phyloP scores from a whole-genome alignment of 2,888 invertebrate genomes.

The Prosopocoilus inquinatus region DNA sequence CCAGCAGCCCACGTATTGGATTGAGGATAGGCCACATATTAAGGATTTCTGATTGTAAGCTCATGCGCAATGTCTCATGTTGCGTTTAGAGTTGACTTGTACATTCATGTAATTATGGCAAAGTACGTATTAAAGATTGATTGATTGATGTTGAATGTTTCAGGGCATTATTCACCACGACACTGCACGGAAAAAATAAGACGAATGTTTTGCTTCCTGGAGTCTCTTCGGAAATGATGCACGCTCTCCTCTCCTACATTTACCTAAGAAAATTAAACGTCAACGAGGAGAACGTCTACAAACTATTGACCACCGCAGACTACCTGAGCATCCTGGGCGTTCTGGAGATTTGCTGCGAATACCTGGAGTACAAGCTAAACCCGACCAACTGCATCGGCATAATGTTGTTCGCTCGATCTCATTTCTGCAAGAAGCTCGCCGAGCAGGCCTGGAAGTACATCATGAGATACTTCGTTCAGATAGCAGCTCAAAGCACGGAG shows the following conservation, averaged over 20 bases:
- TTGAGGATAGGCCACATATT: no score
- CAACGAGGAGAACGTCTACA: conserved; percentile 74
- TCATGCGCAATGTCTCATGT: no score
- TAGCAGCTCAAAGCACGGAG: conserved; percentile 72
- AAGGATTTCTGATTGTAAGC: no score
- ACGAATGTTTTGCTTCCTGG: conserved; percentile 72
- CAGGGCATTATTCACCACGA: conserved; percentile 81
- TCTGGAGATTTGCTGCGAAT: conserved; percentile 77
- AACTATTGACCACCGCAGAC: conserved; percentile 81
- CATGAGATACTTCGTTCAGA: conserved; percentile 73
- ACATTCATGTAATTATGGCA: no score
- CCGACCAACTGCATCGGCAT: conserved; percentile 83
- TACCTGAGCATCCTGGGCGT: conserved; percentile 84
- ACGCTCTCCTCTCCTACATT: conserved; percentile 77
- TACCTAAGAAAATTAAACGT: conserved; percentile 78
- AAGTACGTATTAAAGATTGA: no score
- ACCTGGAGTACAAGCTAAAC: conserved; percentile 65
- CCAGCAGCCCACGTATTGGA: no score
- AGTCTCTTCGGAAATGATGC: conserved; percentile 74
- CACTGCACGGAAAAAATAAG: conserved; percentile 67
- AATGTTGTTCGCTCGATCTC: conserved; percentile 73
- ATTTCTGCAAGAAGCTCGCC: conserved; percentile 72
- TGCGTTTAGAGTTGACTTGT: no score
- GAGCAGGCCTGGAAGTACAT: conserved; percentile 56
- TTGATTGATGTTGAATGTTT: conserved; percentile 16